Conservation (phyloP, 2,797 vertebrate genomes). For the Anguilla anguilla region DNA sequence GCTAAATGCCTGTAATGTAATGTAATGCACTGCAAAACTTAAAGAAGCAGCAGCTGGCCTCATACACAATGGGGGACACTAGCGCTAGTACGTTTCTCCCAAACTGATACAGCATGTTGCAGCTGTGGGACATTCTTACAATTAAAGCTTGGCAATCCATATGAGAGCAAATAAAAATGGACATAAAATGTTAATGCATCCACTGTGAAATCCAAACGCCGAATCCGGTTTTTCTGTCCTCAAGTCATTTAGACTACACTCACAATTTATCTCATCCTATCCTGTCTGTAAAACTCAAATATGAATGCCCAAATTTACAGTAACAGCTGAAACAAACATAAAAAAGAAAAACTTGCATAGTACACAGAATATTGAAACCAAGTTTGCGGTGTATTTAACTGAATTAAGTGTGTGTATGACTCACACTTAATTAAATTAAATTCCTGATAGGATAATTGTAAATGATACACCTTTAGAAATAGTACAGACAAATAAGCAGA, state of each 20-base stretch:
- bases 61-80: too few species aligned
- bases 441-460: neutral
- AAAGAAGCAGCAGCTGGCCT: too few species aligned
- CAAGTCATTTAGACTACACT: neutral
- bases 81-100: too few species aligned
- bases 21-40: too few species aligned
- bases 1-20: too few species aligned
- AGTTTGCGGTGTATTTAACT: too few species aligned
- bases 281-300: neutral
- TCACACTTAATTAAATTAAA: neutral
- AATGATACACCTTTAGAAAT: neutral
- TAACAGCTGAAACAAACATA: neutral
- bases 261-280: neutral
- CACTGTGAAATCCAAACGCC: neutral
- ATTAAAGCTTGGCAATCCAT: too few species aligned
- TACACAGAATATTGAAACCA: too few species aligned
- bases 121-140: too few species aligned
- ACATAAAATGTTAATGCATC: neutral
- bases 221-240: neutral
- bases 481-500: neutral
- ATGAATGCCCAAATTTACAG: neutral
- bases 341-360: too few species aligned
- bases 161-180: too few species aligned
- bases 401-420: neutral
- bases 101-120: too few species aligned